Evolutionary conservation across 2,888 invertebrate genomes (phyloP).

Genomic region (Zaprionus lineosus): DNA sequence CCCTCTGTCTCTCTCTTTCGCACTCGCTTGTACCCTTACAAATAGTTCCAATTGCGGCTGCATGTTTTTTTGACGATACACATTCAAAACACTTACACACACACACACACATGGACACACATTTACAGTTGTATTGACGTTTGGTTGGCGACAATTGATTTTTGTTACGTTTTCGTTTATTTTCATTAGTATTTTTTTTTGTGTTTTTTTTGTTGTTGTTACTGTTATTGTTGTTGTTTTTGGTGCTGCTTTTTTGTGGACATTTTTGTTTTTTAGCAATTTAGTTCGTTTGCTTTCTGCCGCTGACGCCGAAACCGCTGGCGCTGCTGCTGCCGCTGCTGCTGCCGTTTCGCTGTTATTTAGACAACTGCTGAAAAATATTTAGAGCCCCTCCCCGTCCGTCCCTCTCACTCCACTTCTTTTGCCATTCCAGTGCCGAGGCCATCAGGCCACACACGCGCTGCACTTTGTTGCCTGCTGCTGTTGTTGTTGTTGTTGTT

Average conservation of each 20-base stretch:
- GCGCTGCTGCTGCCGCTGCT: too few species aligned
- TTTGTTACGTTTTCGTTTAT: constrained; percentile 78
- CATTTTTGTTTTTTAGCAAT: constrained; percentile 67
- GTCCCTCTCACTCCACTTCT: neutral
- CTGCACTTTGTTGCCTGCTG: constrained; percentile 51
- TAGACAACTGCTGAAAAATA: constrained; percentile 77
- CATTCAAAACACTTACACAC: constrained; percentile 30
- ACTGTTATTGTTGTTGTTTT: constrained; percentile 30
- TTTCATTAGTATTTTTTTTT: constrained; percentile 59
- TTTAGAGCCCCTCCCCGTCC: constrained; percentile 39
- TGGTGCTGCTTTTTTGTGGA: constrained; percentile 55
- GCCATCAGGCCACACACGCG: constrained; percentile 71
- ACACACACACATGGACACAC: constrained; percentile 20
- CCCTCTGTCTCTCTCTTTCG: neutral
- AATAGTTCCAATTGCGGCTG: constrained; percentile 74
- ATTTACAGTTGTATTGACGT: constrained; percentile 70
- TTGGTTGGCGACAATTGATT: constrained; percentile 78
- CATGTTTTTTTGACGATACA: constrained; percentile 69
- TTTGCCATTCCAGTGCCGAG: constrained; percentile 15
- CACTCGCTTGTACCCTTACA: constrained; percentile 28
- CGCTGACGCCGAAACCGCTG: constrained; percentile 50
- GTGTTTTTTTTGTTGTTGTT: constrained; percentile 35
- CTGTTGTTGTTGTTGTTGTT: constrained; percentile 25
- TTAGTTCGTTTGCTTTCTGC: constrained; percentile 78
- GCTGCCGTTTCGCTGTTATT: constrained; percentile 68